A percentile compares a stretch with the other conserved stretches of the same genome.
These are phyloP conservation scores for Turnix velox DNA, from an alignment of 2,113 vertebrate genomes.

Conservation along the genomic window DNA sequence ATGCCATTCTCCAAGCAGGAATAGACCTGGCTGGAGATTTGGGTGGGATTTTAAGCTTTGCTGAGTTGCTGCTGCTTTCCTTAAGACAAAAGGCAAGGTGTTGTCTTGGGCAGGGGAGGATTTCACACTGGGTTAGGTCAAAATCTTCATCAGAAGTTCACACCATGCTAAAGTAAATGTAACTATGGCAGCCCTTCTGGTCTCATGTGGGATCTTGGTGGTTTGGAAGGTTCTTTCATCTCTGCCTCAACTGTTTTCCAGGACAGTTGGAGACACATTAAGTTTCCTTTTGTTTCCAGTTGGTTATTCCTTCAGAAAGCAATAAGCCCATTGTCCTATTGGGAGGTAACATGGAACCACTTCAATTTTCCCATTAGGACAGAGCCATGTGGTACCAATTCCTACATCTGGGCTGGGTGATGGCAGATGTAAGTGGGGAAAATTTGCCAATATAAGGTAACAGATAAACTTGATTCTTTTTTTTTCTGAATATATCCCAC, in stretches of 20 bases:
- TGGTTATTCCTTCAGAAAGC: not conserved
- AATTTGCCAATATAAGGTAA: not conserved
- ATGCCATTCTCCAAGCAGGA: too few relatives aligned
- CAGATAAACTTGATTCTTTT: not conserved
- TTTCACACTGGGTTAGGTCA: not conserved
- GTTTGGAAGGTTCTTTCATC: not conserved
- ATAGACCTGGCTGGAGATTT: too few relatives aligned
- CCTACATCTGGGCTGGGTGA: too few relatives aligned
- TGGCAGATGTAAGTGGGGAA: too few relatives aligned
- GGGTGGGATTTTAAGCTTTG: not conserved
- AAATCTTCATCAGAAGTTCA: not conserved
- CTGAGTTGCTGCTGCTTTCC: not conserved
- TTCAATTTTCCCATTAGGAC: not conserved
- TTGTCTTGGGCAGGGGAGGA: not conserved
- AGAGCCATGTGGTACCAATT: not conserved
- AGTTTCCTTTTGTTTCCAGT: not conserved
- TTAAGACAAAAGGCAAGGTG: not conserved
- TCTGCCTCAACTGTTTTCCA: not conserved
- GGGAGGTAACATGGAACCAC: slow-evolving; percentile 2
- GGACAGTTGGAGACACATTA: not conserved
- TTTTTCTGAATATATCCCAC: not conserved
- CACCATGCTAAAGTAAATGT: not conserved
- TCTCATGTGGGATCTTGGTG: accelerated
- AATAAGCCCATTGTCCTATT: not conserved
- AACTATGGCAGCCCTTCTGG: not conserved